Evolutionary conservation across 2,888 invertebrate species (phyloP).

Genomic region (Agriopis marginaria): DNA sequence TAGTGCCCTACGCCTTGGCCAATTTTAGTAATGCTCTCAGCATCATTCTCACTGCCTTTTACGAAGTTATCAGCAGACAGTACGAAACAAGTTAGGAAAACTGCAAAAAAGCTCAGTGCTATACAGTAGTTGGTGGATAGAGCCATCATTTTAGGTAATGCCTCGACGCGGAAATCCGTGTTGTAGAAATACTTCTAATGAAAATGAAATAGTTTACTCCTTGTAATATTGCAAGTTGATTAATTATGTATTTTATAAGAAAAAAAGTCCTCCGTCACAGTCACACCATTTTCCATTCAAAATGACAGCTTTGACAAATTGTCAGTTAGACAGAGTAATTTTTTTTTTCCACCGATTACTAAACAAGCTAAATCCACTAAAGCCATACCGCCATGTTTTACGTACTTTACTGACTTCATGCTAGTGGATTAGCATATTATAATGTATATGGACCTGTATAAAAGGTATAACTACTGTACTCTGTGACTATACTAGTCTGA

Average conservation of each 20-base stretch:
- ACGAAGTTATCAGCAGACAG: slow-evolving; percentile 68
- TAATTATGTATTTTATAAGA: neutral
- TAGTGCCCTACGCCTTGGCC: slow-evolving; percentile 88
- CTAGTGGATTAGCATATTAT: too few relatives aligned
- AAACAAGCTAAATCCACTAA: too few relatives aligned
- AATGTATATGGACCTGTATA: too few relatives aligned
- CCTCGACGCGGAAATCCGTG: neutral
- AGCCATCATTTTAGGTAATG: slow-evolving; percentile 57
- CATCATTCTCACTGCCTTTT: slow-evolving; percentile 87
- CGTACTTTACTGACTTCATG: too few relatives aligned
- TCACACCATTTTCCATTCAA: neutral
- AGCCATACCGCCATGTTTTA: too few relatives aligned
- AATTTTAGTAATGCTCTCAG: slow-evolving; percentile 85
- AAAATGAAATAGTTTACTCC: slow-evolving; percentile 1
- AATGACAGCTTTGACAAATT: neutral
- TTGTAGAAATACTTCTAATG: neutral
- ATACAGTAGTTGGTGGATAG: slow-evolving; percentile 64
- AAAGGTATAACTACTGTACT: too few relatives aligned
- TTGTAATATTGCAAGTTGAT: neutral
- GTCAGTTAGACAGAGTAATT: too few relatives aligned
- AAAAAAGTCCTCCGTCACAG: neutral
- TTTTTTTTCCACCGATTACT: too few relatives aligned
- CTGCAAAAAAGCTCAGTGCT: slow-evolving; percentile 60
- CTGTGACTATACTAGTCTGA: too few relatives aligned
- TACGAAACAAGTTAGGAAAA: slow-evolving; percentile 69